Evolutionary conservation across 2,888 invertebrate genomes (phyloP), one percentile per base, ranked within the genome.

Genomic region (Agelastica alni): DNA sequence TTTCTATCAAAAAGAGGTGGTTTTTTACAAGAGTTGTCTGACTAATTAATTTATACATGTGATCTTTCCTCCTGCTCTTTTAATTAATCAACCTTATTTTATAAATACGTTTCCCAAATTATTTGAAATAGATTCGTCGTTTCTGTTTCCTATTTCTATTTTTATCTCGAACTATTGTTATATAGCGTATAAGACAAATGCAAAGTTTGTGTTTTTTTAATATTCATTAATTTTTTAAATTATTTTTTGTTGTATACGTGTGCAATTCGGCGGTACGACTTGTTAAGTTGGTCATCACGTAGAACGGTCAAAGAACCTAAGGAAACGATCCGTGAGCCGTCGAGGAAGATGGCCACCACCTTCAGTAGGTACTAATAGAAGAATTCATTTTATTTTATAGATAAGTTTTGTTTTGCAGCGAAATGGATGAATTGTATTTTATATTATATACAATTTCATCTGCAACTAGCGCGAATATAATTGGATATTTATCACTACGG

Each of bases 241-340:
- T 31, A 7, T 34, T 34, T 34, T 16, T 34, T 3, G 1, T 3
- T 31, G 10, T 20, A 5, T 30, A 36, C 9, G 36, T 4, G 18
- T 41, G 49, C 32, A 41, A 41, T 42, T 49, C 41, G 32, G 42
- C 20, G 32, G 41, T 17, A 13, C 41, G 41, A 18, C n/a, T n/a
- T 42, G 42, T 51, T 49, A 42, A 30, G 32, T 52, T 41, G 37
- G 22, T 20, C 49, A 42, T 20, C 49, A 41, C 48, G 54, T 48
- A 44, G 58, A 48, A 46, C 60, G 60, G 60, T 60, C 60, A 60
- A 56, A 56, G 60, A 60, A 60, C 60, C 37, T 32, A 36, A 54
- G 51, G 58, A 53, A 56, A 44, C 45, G 45, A 51, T 45, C 41
- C 47, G 42, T 55, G 59, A 45, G 48, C 32, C 22, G 3, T 14